Evolutionary conservation across 2,888 invertebrate genomes (phyloP).

Genomic region (Drosophila yooni): DNA sequence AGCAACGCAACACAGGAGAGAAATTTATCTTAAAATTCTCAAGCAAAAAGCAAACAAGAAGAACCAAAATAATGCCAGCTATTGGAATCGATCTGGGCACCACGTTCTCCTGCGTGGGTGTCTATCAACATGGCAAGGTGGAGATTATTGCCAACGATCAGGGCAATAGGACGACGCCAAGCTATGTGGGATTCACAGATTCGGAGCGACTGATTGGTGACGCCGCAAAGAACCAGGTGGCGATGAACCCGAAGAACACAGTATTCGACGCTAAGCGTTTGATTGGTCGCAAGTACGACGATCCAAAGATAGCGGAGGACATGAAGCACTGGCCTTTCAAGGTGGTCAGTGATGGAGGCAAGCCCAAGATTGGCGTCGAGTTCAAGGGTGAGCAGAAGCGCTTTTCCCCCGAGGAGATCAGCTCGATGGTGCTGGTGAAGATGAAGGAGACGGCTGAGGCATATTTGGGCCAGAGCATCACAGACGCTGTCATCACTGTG

Average conservation of each 20-base stretch:
- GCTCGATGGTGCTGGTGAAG: constrained; percentile 95
- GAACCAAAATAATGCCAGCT: constrained; percentile 84
- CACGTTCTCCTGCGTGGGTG: constrained; percentile 92
- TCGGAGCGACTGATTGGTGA: constrained; percentile 90
- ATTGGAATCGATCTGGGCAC: constrained; percentile 87
- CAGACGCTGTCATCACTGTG: constrained; percentile 78
- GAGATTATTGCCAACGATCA: constrained; percentile 94
- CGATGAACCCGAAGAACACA: constrained; percentile 95
- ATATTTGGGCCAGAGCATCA: constrained; percentile 92
- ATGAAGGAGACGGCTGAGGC: constrained; percentile 97
- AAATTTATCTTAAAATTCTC: background rate
- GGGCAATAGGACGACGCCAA: constrained; percentile 86
- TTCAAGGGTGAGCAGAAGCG: constrained; percentile 95
- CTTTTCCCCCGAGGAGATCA: constrained; percentile 95
- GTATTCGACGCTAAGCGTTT: constrained; percentile 97
- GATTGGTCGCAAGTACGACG: constrained; percentile 96
- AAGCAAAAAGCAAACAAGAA: background rate
- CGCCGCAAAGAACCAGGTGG: constrained; percentile 93
- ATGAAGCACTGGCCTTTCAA: constrained; percentile 98
- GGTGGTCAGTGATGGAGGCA: constrained; percentile 91
- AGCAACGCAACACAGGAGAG: background rate
- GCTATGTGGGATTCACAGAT: constrained; percentile 91
- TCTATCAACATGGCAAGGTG: constrained; percentile 93
- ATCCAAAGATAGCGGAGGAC: constrained; percentile 94
- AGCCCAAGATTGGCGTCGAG: constrained; percentile 92